phyloP scores from a whole-genome alignment of 2,888 invertebrate species.

The Labia minor region DNA sequence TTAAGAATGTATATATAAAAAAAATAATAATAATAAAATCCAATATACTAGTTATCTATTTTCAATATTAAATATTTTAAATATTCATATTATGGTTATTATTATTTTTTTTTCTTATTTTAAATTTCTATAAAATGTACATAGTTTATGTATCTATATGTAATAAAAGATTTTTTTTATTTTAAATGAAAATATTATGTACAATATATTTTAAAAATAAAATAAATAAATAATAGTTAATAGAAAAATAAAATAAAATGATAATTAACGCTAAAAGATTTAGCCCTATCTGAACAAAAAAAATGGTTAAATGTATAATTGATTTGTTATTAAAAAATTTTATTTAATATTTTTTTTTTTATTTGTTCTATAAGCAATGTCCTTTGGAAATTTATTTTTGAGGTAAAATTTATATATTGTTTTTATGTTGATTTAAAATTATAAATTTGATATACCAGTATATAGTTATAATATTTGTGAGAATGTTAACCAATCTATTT shows the following conservation, averaged over 20 bases:
- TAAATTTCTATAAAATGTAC: slow-evolving; percentile 26
- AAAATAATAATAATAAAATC: slow-evolving; percentile 21
- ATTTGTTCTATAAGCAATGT: too few relatives aligned
- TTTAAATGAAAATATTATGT: slow-evolving; percentile 17
- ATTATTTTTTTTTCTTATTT: slow-evolving; percentile 25
- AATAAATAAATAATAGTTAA: neutral
- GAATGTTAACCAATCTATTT: too few relatives aligned
- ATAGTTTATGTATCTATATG: slow-evolving; percentile 25
- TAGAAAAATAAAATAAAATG: neutral
- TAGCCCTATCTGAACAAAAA: neutral
- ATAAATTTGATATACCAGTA: too few relatives aligned
- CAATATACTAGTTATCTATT: slow-evolving; percentile 22
- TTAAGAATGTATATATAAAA: slow-evolving; percentile 19
- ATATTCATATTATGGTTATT: slow-evolving; percentile 21
- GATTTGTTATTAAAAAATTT: neutral
- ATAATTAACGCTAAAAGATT: slow-evolving; percentile 13
- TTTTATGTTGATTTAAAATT: too few relatives aligned
- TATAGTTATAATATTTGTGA: too few relatives aligned
- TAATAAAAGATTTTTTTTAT: slow-evolving; percentile 16
- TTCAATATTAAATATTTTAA: slow-evolving; percentile 22
- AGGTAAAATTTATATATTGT: too few relatives aligned
- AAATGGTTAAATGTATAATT: slow-evolving; percentile 14
- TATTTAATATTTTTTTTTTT: slow-evolving; percentile 29
- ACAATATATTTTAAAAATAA: neutral
- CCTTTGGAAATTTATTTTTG: too few relatives aligned